These are phyloP conservation scores for Cerceris rybyensis DNA, from an alignment of 2,888 invertebrate species.

Conservation along the genomic window DNA sequence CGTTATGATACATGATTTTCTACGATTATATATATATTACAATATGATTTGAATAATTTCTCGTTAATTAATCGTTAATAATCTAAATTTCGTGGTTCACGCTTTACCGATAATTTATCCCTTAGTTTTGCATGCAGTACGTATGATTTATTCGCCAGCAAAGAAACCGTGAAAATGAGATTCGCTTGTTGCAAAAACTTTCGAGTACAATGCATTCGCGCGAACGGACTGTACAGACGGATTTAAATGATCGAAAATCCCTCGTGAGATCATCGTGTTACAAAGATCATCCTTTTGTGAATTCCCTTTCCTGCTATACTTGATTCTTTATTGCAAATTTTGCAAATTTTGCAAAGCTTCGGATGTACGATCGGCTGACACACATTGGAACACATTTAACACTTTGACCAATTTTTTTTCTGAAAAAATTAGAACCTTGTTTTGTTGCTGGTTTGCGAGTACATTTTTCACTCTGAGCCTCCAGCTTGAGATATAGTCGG, in stretches of 20 bases:
- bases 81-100: too few relatives aligned
- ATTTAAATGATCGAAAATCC: slow-evolving; percentile 26
- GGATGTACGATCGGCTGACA: neutral
- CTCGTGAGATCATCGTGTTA: slow-evolving; percentile 6
- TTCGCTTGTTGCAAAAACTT: too few relatives aligned
- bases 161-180: too few relatives aligned
- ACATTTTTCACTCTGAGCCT: neutral
- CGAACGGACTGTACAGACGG: slow-evolving; percentile 56
- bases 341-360: neutral
- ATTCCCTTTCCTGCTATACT: neutral
- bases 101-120: too few relatives aligned
- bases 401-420: slow-evolving; percentile 22
- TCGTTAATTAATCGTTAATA: too few relatives aligned
- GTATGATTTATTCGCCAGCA: too few relatives aligned
- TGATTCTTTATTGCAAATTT: neutral
- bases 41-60: too few relatives aligned
- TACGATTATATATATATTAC: too few relatives aligned
- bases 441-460: neutral
- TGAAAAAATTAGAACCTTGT: slow-evolving; percentile 34
- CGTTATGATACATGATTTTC: too few relatives aligned
- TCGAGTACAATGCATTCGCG: slow-evolving; percentile 2
- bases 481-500: too few relatives aligned
- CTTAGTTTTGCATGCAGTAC: too few relatives aligned
- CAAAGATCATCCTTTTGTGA: slow-evolving; percentile 7
- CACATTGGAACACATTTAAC: neutral